These are phyloP conservation scores for Pocota personata DNA, from an alignment of 2,888 invertebrate species.

Conservation along the genomic window DNA sequence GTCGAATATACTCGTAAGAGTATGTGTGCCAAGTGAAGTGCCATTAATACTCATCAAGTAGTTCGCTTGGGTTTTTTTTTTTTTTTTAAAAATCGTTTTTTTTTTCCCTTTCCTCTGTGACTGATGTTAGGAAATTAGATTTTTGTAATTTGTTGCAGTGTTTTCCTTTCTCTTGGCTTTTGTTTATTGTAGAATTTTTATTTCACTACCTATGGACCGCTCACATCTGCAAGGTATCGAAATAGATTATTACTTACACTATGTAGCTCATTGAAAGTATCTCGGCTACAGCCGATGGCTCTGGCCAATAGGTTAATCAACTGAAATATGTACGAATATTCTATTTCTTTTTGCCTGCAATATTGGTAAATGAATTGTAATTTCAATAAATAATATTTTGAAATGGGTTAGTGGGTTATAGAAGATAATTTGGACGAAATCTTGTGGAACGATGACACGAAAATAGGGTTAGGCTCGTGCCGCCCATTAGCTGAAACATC, in stretches of 20 bases:
- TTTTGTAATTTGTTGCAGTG: conserved; percentile 14
- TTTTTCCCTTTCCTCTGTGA: background rate
- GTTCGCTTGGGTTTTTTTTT: conserved; percentile 5
- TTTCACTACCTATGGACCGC: background rate
- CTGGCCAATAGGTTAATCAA: background rate
- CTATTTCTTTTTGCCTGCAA: background rate
- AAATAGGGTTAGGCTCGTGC: no score
- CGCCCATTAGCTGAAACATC: no score
- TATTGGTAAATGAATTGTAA: background rate
- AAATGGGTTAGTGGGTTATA: background rate
- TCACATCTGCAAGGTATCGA: background rate
- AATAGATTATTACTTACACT: background rate
- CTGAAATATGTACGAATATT: background rate
- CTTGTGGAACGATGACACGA: background rate
- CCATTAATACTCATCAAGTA: conserved; percentile 55
- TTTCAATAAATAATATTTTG: background rate
- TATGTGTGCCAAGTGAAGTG: conserved; percentile 35
- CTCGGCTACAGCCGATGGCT: background rate
- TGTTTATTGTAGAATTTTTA: background rate
- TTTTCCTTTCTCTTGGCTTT: conserved; percentile 9
- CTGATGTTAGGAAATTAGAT: conserved; percentile 27
- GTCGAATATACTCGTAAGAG: background rate
- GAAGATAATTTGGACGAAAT: background rate
- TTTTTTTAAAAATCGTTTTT: background rate
- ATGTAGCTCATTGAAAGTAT: background rate